Percentiles rank a stretch among this genome's conserved stretches.
phyloP scores from a whole-genome alignment of 2,797 vertebrate species.

The Crocodylus rhombifer region DNA sequence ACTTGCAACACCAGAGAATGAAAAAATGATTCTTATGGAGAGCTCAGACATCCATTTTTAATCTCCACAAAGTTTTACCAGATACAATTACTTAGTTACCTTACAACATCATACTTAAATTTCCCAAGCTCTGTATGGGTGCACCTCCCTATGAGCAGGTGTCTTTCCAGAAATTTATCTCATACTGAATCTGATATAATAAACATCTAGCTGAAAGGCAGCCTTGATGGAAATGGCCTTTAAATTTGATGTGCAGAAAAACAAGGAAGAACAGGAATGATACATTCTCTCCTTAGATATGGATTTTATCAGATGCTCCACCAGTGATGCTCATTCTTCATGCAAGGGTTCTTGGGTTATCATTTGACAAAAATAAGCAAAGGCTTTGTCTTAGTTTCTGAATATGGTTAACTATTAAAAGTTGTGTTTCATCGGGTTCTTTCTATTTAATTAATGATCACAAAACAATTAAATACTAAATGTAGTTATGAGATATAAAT shows the following conservation, averaged over 20 bases:
- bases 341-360: not conserved
- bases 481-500: not conserved
- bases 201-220: not conserved
- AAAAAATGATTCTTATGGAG: not conserved
- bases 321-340: not conserved
- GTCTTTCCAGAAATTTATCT: not conserved
- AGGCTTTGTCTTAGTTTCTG: not conserved
- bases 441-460: not conserved
- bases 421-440: not conserved
- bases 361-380: not conserved
- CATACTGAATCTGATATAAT: not conserved
- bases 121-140: not conserved
- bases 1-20: not conserved
- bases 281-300: not conserved
- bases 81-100: not conserved
- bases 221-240: not conserved
- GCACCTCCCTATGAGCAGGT: not conserved
- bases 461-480: not conserved
- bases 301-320: not conserved
- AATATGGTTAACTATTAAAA: not conserved
- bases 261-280: not conserved
- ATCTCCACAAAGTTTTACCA: not conserved
- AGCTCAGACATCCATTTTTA: not conserved
- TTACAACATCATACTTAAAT: not conserved
- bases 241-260: not conserved